phyloP scores from a whole-genome alignment of 2,113 vertebrate genomes.

The Arothron firmamentum region DNA sequence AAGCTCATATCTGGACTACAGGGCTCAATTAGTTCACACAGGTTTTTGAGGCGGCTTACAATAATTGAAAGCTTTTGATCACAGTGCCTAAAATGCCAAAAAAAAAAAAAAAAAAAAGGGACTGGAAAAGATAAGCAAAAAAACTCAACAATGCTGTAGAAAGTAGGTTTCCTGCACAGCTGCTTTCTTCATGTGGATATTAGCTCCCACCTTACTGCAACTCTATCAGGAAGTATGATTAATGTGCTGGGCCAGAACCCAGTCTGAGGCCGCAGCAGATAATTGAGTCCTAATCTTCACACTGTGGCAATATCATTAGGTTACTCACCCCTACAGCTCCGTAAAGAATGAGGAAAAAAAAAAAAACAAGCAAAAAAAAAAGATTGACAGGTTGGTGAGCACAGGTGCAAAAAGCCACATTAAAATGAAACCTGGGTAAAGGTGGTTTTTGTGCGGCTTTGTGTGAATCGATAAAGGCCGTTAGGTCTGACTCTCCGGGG shows the following conservation, averaged over 20 bases:
- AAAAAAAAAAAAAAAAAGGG: conserved; percentile 17
- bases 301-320: conserved; percentile 61
- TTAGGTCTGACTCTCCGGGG: conserved; percentile 49
- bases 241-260: conserved; percentile 52
- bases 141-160: neutral
- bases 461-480: conserved; percentile 61
- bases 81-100: conserved; percentile 34
- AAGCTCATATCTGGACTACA: conserved; percentile 52
- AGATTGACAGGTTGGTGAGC: conserved; percentile 50
- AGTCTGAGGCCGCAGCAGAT: conserved; percentile 52
- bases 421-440: conserved; percentile 59
- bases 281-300: conserved; percentile 65
- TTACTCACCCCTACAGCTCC: conserved; percentile 46
- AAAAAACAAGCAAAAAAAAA: conserved; percentile 10
- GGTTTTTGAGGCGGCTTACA: conserved; percentile 44
- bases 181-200: conserved; percentile 20
- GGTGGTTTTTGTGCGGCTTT: conserved; percentile 50
- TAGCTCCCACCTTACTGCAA: conserved; percentile 29
- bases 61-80: conserved; percentile 64
- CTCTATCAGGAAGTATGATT: conserved; percentile 62
- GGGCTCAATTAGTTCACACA: conserved; percentile 57
- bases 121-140: conserved; percentile 11
- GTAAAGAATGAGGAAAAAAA: conserved; percentile 30
- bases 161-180: conserved; percentile 14
- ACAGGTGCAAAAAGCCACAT: conserved; percentile 54